Base-by-base conservation (phyloP, 2,797 vertebrate genomes). In the Coilia nasus region DNA sequence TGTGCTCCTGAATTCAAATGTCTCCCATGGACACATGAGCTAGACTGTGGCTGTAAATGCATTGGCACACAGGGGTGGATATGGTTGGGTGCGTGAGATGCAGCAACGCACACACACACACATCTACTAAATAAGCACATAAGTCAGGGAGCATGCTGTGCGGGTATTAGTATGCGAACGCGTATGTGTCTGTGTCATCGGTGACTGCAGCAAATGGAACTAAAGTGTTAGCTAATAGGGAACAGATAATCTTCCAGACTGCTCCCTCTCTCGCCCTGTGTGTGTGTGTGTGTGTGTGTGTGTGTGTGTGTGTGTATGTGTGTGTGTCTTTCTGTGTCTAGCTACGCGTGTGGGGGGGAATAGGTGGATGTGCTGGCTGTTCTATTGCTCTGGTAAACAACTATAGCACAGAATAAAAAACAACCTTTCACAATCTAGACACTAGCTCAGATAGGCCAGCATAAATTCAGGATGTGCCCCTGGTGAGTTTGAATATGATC, bases 251-350 rank as follows among this genome's bases (percentile, higher is more conserved):
- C 57, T 59, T 59, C 57, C 19, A 59, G 57, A 19, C 57, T 59
- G 14, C 5, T 59, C 57, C 11, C 47, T 83, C 60, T 12, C 3
- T 25, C 64, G 28, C 92, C 90, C 90, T 82, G 62, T 5, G 35
- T 54, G 83, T 31, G n/a, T 50, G 21, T 59, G 56, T 78, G 82
- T 84, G 12, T 84, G 54, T 83, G 83, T 75, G 11, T 11, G 50
- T 14, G 46, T 47, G 46, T 47, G 46, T 10, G 46, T 47, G 46
- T 47, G 46, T 47, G 46, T 47, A n/a, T 10, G 46, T 10, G 46
- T 47, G 50, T 54, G 2, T 14, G 50, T 54, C 9, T 54, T 9
- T 54, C 9, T 54, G 50, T 54, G 50, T 54, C 14, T 3, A 9
- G 50, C 50, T 54, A 9, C 7, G 7, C 7, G 14, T 41, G 35